Conservation (phyloP, 2,888 invertebrate species). For the Nomada fucata region DNA sequence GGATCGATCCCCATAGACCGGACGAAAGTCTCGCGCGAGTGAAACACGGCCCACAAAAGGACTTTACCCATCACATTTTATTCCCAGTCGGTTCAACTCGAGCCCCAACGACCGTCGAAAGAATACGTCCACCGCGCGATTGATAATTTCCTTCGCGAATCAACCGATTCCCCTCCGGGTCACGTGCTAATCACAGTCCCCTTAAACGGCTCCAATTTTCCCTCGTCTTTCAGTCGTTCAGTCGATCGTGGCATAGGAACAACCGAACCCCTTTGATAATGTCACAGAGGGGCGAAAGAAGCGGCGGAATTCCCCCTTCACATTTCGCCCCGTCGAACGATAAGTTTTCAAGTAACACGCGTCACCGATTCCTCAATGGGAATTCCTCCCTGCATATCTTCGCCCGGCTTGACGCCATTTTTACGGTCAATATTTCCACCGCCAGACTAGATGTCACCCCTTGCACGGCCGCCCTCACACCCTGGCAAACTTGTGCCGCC, state of each 20-base stretch:
- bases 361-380: conserved; percentile 25
- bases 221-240: neutral
- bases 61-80: too few relatives aligned
- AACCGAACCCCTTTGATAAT: too few relatives aligned
- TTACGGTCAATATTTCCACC: conserved; percentile 79
- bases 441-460: conserved; percentile 77
- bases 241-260: neutral
- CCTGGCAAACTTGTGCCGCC: conserved; percentile 61
- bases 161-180: neutral
- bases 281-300: too few relatives aligned
- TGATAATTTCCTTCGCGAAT: neutral
- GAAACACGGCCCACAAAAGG: too few relatives aligned
- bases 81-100: too few relatives aligned
- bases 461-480: conserved; percentile 61
- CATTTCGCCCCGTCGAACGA: too few relatives aligned
- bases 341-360: conserved; percentile 13
- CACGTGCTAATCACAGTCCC: conserved; percentile 17
- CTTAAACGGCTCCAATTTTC: neutral
- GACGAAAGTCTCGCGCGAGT: too few relatives aligned
- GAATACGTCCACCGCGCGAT: neutral
- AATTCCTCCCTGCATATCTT: conserved; percentile 54
- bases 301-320: neutral
- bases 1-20: too few relatives aligned
- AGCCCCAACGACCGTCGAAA: neutral
- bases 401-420: conserved; percentile 75